phyloP scores from a whole-genome alignment of 2,888 invertebrate species.

The Nezara viridula region DNA sequence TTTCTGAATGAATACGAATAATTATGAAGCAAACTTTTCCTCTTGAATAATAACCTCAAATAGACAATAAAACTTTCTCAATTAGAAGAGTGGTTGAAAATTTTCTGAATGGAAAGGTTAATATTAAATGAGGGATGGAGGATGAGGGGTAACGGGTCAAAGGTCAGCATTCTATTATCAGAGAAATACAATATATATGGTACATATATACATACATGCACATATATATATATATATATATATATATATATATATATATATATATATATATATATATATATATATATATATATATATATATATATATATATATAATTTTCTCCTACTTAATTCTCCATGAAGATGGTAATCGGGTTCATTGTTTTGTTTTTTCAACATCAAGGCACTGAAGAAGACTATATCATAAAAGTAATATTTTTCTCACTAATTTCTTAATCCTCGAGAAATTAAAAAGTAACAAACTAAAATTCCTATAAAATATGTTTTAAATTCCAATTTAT shows the following conservation, averaged over 20 bases:
- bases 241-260: too few species aligned
- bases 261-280: too few species aligned
- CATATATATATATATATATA: too few species aligned
- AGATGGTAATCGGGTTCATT: neutral
- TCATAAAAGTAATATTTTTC: neutral
- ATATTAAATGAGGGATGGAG: neutral
- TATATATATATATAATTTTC: too few species aligned
- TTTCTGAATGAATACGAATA: neutral
- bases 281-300: too few species aligned
- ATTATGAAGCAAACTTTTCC: neutral
- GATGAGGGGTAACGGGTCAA: neutral
- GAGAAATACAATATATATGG: neutral
- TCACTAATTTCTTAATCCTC: neutral
- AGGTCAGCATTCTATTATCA: neutral
- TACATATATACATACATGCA: too few species aligned
- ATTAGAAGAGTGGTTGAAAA: neutral
- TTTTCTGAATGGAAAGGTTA: neutral
- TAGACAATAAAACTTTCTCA: conserved; percentile 3
- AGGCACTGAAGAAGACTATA: neutral
- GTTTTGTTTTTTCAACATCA: neutral
- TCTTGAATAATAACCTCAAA: neutral
- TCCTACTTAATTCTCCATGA: neutral
- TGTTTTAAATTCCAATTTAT: too few species aligned
- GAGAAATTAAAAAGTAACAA: too few species aligned
- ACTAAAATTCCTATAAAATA: too few species aligned